Evolutionary conservation across 2,113 vertebrate genomes (phyloP).

Genomic region (Triplophysa siluroides): DNA sequence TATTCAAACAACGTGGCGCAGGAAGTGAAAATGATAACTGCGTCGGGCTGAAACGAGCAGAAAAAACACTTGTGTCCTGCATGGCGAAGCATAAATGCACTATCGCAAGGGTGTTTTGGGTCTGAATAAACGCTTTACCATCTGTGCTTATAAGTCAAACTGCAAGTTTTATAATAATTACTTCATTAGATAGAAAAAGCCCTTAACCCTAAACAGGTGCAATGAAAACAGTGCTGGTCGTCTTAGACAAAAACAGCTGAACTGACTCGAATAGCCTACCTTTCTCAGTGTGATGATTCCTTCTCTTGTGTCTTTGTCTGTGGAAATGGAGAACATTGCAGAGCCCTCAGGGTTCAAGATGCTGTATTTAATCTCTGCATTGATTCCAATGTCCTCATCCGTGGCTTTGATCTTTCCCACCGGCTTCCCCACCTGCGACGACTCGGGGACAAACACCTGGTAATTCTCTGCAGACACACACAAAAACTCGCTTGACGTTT

Average conservation of each 20-base stretch:
- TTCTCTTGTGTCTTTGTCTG: constrained; percentile 91
- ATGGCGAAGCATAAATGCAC: too few species aligned
- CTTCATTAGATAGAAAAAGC: background rate
- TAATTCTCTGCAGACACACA: constrained; percentile 84
- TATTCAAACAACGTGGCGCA: too few species aligned
- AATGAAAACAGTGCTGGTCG: background rate
- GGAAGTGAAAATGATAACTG: too few species aligned
- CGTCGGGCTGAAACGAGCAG: too few species aligned
- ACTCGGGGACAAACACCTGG: constrained; percentile 94
- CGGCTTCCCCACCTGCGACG: constrained; percentile 90
- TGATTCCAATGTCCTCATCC: constrained; percentile 90
- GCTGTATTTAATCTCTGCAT: constrained; percentile 94
- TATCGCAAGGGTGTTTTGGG: too few species aligned
- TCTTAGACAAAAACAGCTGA: background rate
- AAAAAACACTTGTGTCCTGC: too few species aligned
- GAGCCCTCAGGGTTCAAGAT: constrained; percentile 91
- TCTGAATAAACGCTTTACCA: too few species aligned
- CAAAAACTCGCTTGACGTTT: background rate
- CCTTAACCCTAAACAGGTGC: background rate
- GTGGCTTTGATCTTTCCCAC: constrained; percentile 97
- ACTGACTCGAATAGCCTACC: constrained; percentile 74
- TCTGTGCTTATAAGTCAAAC: too few species aligned
- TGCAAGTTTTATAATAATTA: too few species aligned
- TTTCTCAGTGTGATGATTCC: constrained; percentile 91
- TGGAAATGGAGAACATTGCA: constrained; percentile 87